Base-by-base conservation (phyloP, 2,888 invertebrate species). In the Congeria kusceri region DNA sequence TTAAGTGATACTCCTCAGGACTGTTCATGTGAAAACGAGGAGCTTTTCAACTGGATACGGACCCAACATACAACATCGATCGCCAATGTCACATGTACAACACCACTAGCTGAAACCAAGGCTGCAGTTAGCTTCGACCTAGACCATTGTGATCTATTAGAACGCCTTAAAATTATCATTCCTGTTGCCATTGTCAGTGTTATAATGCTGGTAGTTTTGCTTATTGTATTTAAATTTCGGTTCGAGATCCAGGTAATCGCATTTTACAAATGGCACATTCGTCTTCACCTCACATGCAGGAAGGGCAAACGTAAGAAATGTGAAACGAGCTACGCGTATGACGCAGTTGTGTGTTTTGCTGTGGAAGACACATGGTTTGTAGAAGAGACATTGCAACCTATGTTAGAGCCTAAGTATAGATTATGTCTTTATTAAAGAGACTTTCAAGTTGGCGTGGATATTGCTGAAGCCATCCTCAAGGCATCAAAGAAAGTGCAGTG, bases 371-470 rank as follows among this genome's bases (percentile, higher is more conserved):
- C 64, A 18, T 0, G 15, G 20, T 75, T 39, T 64, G 69, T 75
- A 9, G 46, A 32, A 25, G 32, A 47, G 13, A 49, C 18, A 7
- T 25, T 75, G 25, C 23, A 64, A 27, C 75, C 58, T 15, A n/a
- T 69, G 4, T 59, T 75, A 7, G 75, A 75, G 47, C 75, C 75
- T 7, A 63, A 65, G n/a, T 69, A 64, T 28, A 64, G 46, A 3
- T 18, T 75, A 15, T 69, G 75, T 63, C 49, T 75, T 11, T 65
- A 75, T n/a, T 69, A 75, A 25, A 57, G 75, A n/a, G 75, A 75
- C 28, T 69, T 75, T 44, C 69, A 49, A 15, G 32, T 65, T 0
- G 75, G 75, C 5, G 69, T 64, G 27, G 75, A 75, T 32, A 75
- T 75, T 20, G 68, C 75, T 4, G 75, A 75, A 13, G 63, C 65